Percentiles rank a stretch among this genome's conserved stretches.
phyloP scores from a whole-genome alignment of 2,113 vertebrate species.

The Nibea albiflora region DNA sequence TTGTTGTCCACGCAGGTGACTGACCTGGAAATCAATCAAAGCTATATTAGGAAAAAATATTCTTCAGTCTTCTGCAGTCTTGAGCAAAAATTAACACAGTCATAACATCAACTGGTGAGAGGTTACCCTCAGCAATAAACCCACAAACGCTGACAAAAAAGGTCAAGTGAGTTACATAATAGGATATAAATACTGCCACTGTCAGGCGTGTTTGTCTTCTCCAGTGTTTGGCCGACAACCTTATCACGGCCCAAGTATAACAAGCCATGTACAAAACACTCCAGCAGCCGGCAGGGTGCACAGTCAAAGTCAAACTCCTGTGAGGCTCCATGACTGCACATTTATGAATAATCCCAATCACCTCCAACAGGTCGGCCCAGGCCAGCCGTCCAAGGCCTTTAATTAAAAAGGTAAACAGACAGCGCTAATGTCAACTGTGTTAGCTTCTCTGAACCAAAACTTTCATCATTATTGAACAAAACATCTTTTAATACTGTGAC shows the following conservation, averaged over 20 bases:
- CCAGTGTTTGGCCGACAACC: slow-evolving; percentile 59
- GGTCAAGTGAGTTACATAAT: slow-evolving; percentile 76
- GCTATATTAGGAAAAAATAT: background rate
- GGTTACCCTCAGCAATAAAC: slow-evolving; percentile 53
- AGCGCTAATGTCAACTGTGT: background rate
- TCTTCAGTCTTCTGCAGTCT: background rate
- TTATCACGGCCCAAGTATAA: slow-evolving; percentile 64
- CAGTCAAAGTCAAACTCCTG: slow-evolving; percentile 53
- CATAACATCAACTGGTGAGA: background rate
- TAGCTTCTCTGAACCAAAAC: background rate
- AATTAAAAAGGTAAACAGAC: slow-evolving; percentile 55
- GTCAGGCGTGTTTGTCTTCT: slow-evolving; percentile 76
- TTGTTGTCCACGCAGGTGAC: background rate
- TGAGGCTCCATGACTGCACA: slow-evolving; percentile 12
- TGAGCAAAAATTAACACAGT: background rate
- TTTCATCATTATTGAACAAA: background rate
- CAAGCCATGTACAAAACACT: slow-evolving; percentile 58
- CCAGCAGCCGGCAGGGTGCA: slow-evolving; percentile 20
- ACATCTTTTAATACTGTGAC: background rate
- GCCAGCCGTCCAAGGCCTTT: slow-evolving; percentile 7
- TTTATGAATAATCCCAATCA: slow-evolving; percentile 62
- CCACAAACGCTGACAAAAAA: slow-evolving; percentile 39
- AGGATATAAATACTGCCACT: slow-evolving; percentile 80
- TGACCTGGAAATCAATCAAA: slow-evolving; percentile 16
- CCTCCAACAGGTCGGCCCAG: slow-evolving; percentile 43